Base-by-base conservation (phyloP, 23 tunicate genomes). In the Ascidia mentula region DNA sequence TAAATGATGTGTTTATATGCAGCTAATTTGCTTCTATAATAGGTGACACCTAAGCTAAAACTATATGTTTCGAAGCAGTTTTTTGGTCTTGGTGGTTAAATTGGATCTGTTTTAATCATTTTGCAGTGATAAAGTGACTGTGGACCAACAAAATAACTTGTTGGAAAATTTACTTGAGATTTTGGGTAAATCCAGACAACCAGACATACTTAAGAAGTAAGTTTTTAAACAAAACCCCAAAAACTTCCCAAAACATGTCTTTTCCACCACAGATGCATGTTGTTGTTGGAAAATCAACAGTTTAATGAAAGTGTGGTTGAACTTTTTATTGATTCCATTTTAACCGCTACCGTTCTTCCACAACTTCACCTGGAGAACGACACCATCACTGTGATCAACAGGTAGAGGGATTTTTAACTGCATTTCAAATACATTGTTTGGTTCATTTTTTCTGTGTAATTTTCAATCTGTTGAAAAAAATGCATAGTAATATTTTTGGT, bases 251-350 rank as follows among this genome's bases (percentile, higher is more conserved):
- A n/a, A n/a, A n/a, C n/a, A n/a, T n/a, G n/a, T n/a, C n/a, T n/a
- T 53, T 9, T 53, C 2, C 24, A 5, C 22, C 13, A 5, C 13
- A 53, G 65, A 53, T 53, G 65, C 65, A 53, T 53, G 65, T 53
- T 53, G 24, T 53, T 53, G 65, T 28, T 53, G 13, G 13, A 53
- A 9, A 53, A 53, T 53, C 65, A 53, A 53, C 65, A 53, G 28
- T 53, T 53, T 9, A 53, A 53, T 53, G 65, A 5, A 53, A 53
- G 65, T 53, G 65, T 53, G 22, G 65, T 53, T 53, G 65, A 53
- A 28, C 13, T 53, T 3, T 53, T 53, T 9, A 53, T 53, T 53
- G 65, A 53, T 20, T 53, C 65, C 24, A 53, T 53, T 9, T 53
- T 53, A 9, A 53, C 65, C 1, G 65, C 65, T 20, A 53, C 65